Evolutionary conservation across 2,797 vertebrate genomes (phyloP).

Genomic region (Pangasius larnaudii): DNA sequence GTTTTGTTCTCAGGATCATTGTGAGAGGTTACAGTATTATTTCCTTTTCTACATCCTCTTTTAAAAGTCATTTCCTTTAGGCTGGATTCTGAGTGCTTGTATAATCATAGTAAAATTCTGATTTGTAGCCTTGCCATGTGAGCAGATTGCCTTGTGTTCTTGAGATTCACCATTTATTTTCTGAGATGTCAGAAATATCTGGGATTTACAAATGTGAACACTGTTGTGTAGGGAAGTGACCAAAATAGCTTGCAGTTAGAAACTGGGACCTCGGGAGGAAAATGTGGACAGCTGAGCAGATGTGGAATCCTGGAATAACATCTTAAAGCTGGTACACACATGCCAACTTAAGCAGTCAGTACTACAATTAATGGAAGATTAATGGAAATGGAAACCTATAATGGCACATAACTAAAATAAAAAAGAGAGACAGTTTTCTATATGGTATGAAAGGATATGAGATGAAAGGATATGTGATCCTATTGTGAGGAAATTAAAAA

Average conservation of each 20-base stretch:
- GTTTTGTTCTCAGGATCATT: constrained; percentile 61
- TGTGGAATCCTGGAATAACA: neutral
- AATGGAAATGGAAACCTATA: neutral
- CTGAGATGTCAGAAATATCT: constrained; percentile 8
- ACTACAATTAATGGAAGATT: neutral
- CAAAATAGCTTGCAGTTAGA: neutral
- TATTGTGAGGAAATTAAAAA: neutral
- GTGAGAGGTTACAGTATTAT: constrained; percentile 41
- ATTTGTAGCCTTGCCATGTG: neutral
- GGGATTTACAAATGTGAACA: neutral
- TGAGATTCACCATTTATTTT: neutral
- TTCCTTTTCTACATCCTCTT: constrained; percentile 60
- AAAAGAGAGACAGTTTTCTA: neutral
- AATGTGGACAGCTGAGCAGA: neutral
- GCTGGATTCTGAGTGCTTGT: neutral
- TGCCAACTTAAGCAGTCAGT: neutral
- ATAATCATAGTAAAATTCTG: neutral
- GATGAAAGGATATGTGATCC: neutral
- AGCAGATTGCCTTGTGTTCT: neutral
- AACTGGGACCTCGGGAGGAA: neutral
- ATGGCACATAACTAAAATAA: neutral
- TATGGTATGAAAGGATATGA: no score
- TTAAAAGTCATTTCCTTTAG: constrained; percentile 66
- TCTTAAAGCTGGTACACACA: neutral
- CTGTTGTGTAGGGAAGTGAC: constrained; percentile 1